Evolutionary conservation across 2,113 vertebrate species (phyloP).

Genomic region (Silurus meridionalis): DNA sequence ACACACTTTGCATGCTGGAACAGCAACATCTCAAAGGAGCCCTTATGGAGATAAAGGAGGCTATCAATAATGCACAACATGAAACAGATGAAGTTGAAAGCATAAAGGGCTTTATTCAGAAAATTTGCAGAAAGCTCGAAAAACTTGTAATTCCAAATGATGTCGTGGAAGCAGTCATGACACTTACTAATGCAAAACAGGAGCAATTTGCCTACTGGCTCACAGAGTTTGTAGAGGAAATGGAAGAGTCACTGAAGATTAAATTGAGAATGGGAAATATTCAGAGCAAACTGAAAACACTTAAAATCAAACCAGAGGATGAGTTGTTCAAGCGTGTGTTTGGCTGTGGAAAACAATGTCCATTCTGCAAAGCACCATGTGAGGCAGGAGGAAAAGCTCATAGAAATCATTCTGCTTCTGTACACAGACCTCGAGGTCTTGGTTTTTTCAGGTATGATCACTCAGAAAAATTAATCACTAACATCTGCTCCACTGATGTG

Average conservation of each 20-base stretch:
- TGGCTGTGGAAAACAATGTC: slow-evolving; percentile 73
- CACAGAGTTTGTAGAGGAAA: slow-evolving; percentile 37
- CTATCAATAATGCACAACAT: slow-evolving; percentile 45
- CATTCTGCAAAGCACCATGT: slow-evolving; percentile 69
- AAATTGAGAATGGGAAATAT: slow-evolving; percentile 8
- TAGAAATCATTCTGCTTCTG: slow-evolving; percentile 55
- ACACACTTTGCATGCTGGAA: slow-evolving; percentile 35
- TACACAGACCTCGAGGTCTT: slow-evolving; percentile 61
- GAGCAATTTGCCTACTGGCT: slow-evolving; percentile 60
- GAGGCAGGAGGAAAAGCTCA: slow-evolving; percentile 63
- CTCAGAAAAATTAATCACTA: fast-evolving
- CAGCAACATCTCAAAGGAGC: slow-evolving; percentile 26
- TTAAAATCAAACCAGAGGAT: slow-evolving; percentile 59
- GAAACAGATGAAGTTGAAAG: not conserved
- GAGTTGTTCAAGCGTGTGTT: slow-evolving; percentile 62
- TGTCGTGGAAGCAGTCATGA: slow-evolving; percentile 57
- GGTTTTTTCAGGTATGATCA: fast-evolving
- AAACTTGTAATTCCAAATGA: slow-evolving; percentile 60
- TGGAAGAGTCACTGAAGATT: slow-evolving; percentile 33
- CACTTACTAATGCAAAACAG: slow-evolving; percentile 47
- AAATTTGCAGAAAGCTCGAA: slow-evolving; percentile 55
- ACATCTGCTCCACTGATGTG: slow-evolving; percentile 55
- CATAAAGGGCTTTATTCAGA: slow-evolving; percentile 55
- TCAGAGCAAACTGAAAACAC: not conserved
- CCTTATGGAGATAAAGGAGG: slow-evolving; percentile 44